These are phyloP conservation scores for Heliornis fulica DNA, from an alignment of 2,113 vertebrate genomes.

Conservation along the genomic window DNA sequence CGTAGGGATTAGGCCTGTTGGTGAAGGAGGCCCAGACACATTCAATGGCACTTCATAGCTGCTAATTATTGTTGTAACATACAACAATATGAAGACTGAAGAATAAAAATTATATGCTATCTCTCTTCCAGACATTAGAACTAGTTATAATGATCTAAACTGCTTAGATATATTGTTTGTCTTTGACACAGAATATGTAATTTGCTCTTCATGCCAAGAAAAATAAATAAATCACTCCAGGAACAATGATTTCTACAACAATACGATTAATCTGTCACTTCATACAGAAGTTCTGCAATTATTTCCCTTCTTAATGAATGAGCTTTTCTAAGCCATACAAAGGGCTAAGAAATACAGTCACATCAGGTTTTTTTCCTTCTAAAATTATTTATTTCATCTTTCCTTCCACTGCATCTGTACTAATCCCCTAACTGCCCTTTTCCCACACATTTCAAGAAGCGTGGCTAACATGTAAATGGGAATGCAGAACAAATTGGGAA, in stretches of 20 bases:
- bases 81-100: slow-evolving; percentile 44
- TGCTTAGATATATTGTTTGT: slow-evolving; percentile 3
- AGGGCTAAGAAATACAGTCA: background rate
- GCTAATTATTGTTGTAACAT: slow-evolving; percentile 34
- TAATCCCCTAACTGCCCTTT: background rate
- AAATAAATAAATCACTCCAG: background rate
- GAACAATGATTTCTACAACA: slow-evolving; percentile 11
- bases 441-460: background rate
- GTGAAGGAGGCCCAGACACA: background rate
- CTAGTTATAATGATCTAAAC: background rate
- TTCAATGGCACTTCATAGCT: background rate
- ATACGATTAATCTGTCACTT: slow-evolving; percentile 14
- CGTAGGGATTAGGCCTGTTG: background rate
- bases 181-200: background rate
- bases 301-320: slow-evolving; percentile 1
- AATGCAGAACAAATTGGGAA: background rate
- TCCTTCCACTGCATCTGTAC: background rate
- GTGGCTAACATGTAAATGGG: fast-evolving
- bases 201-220: background rate
- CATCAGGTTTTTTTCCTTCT: background rate
- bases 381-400: background rate
- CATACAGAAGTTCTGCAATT: background rate
- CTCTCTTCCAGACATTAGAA: background rate
- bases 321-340: background rate
- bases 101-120: slow-evolving; percentile 24